A percentile compares a stretch with the other conserved stretches of the same genome.
These are phyloP conservation scores for Eudasyphora cyanicolor DNA, from an alignment of 2,888 invertebrate genomes.

Conservation along the genomic window DNA sequence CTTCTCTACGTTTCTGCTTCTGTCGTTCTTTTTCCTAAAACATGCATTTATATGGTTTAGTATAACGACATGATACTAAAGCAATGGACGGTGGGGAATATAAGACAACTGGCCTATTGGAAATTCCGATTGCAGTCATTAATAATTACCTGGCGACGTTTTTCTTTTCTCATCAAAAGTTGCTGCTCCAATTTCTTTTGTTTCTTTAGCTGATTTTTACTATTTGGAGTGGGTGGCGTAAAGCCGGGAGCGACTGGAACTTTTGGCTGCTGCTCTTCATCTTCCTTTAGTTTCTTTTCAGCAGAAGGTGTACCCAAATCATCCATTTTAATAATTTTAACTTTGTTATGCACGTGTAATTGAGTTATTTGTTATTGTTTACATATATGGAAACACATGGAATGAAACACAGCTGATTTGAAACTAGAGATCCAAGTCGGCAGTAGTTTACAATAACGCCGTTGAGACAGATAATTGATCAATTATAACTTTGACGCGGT, in stretches of 20 bases:
- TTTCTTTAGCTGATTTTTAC: conserved; percentile 83
- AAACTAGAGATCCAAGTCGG: too few relatives aligned
- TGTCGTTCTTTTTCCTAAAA: conserved; percentile 86
- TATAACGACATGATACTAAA: conserved; percentile 81
- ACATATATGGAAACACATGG: too few relatives aligned
- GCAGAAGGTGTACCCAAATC: neutral
- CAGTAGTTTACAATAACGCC: too few relatives aligned
- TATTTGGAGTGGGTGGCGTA: conserved; percentile 69
- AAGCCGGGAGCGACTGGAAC: conserved; percentile 65
- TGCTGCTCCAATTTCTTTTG: conserved; percentile 87
- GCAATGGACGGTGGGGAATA: neutral
- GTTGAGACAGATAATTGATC: too few relatives aligned
- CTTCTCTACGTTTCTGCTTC: conserved; percentile 86
- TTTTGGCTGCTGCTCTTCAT: neutral
- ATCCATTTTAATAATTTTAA: neutral
- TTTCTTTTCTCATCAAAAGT: conserved; percentile 84
- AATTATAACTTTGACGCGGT: too few relatives aligned
- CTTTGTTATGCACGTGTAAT: neutral
- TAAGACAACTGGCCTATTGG: neutral
- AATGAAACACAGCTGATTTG: neutral
- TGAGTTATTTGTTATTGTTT: conserved; percentile 54
- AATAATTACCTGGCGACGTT: conserved; percentile 11
- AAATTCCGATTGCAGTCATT: neutral
- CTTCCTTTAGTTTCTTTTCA: conserved; percentile 50
- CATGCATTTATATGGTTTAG: neutral